A percentile compares a stretch with the other conserved stretches of the same genome.
Evolutionary conservation across 1,140 invertebrate species (phyloP).

Genomic region (Aphelenchoides besseyi): DNA sequence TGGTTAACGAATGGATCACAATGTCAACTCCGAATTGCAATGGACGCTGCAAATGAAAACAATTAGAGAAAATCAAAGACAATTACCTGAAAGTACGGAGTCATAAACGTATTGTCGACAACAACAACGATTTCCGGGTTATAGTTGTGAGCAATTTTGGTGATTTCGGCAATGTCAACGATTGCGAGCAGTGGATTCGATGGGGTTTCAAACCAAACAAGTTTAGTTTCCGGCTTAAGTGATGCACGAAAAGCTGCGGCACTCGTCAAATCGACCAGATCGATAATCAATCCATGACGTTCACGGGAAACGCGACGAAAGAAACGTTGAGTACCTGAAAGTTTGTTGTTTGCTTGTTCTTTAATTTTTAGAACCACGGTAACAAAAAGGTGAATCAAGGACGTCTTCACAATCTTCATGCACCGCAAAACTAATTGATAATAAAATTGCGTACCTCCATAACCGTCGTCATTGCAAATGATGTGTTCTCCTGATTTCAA

Average conservation of each 20-base stretch:
- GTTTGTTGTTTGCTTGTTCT: conserved; percentile 13
- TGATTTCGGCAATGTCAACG: conserved; percentile 77
- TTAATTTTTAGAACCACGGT: conserved; percentile 20
- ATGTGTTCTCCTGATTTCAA: conserved; percentile 83
- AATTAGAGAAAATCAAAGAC: not conserved
- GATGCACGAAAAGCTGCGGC: conserved; percentile 70
- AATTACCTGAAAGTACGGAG: conserved; percentile 81
- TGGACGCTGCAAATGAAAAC: conserved; percentile 70
- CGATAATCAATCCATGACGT: conserved; percentile 57
- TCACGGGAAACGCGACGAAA: conserved; percentile 65
- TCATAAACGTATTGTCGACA: conserved; percentile 95
- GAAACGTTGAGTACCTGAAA: conserved; percentile 70
- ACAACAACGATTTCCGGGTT: conserved; percentile 75
- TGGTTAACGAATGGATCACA: conserved; percentile 85
- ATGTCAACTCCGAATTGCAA: conserved; percentile 85
- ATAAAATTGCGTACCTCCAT: conserved; percentile 72
- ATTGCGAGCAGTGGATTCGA: conserved; percentile 91
- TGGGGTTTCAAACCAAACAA: conserved; percentile 93
- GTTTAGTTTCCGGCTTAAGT: conserved; percentile 80
- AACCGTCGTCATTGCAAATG: conserved; percentile 85
- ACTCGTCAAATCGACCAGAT: conserved; percentile 75
- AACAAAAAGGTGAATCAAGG: conserved; percentile 30
- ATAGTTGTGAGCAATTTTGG: conserved; percentile 68
- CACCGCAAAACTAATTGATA: conserved; percentile 12
- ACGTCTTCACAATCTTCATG: not conserved